Base-by-base conservation (phyloP, 2,113 vertebrate species). In the Salvator merianae region DNA sequence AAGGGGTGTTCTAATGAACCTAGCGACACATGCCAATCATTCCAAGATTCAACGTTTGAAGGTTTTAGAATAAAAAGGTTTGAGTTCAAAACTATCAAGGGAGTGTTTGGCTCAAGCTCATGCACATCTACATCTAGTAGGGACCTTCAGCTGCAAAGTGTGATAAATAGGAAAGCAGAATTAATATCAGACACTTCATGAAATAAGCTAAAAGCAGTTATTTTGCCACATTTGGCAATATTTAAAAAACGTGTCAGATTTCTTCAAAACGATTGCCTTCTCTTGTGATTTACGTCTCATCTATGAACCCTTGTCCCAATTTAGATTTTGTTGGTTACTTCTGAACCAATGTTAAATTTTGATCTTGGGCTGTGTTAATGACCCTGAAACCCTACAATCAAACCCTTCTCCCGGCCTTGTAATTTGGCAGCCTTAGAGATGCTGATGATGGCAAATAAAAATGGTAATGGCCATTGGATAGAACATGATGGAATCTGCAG, bases 401-500 rank as follows among this genome's bases (percentile, higher is more conserved):
- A 66, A 82, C 32, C 26, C 26, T 10, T 73, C 38, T 63, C 70
- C 65, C 30, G 65, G 47, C 38, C 55, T 78, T 78, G 62, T 55
- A 70, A 65, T 82, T 77, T 71, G 20, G 10, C 59, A 53, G 38
- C 68, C 55, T 78, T 7, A 3, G 50, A 26, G 66, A 77, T 76
- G 43, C 70, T 47, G 69, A 24, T 50, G 10, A 50, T 63, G 7
- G 28, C 70, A 80, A 65, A 83, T 73, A 78, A 83, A 66, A 87
- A 77, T 78, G 59, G 80, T 62, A 79, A 80, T 79, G 26, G 70
- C 30, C 26, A 66, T 30, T 50, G 59, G 70, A 77, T 30, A 68
- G 26, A 77, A 76, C 26, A 53, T 53, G 63, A 77, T 77, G 82
- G 74, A 20, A 69, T 77, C 43, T 53, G 47, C 30, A 28, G 47